Evolutionary conservation across 2,113 vertebrate species (phyloP).

Genomic region (Parotia lawesii): DNA sequence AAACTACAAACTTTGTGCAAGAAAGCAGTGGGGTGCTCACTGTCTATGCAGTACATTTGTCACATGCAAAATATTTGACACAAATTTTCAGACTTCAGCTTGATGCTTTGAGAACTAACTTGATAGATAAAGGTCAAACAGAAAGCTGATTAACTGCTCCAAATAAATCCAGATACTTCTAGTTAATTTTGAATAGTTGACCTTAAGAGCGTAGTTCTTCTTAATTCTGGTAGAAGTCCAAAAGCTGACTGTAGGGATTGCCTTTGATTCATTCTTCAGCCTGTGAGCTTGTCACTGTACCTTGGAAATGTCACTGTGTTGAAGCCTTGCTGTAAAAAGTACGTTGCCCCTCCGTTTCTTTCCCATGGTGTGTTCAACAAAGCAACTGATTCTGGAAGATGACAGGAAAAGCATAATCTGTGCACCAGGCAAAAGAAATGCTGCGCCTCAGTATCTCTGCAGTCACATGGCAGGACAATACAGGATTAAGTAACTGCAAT

Average conservation of each 20-base stretch:
- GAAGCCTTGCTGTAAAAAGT: neutral
- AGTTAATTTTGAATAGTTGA: slow-evolving; percentile 34
- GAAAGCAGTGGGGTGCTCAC: neutral
- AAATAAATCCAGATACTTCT: neutral
- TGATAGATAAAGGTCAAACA: neutral
- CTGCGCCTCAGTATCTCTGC: slow-evolving; percentile 47
- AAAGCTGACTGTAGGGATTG: neutral
- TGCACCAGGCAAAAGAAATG: slow-evolving; percentile 7
- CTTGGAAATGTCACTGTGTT: neutral
- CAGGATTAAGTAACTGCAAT: slow-evolving; percentile 67
- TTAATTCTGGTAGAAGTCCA: neutral
- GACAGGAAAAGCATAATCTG: neutral
- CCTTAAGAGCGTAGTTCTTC: neutral
- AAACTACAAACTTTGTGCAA: neutral
- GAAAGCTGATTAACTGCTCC: neutral
- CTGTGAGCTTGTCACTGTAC: neutral
- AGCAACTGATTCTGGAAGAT: neutral
- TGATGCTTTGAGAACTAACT: neutral
- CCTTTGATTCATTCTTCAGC: slow-evolving; percentile 43
- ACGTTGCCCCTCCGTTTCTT: neutral
- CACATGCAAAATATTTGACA: neutral
- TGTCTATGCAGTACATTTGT: neutral
- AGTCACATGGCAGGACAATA: slow-evolving; percentile 62
- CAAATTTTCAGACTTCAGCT: neutral
- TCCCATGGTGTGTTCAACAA: neutral